A percentile compares a stretch with the other conserved stretches of the same genome.
Evolutionary conservation across 1,140 invertebrate species (phyloP).

Genomic region (Centruroides sculpturatus): DNA sequence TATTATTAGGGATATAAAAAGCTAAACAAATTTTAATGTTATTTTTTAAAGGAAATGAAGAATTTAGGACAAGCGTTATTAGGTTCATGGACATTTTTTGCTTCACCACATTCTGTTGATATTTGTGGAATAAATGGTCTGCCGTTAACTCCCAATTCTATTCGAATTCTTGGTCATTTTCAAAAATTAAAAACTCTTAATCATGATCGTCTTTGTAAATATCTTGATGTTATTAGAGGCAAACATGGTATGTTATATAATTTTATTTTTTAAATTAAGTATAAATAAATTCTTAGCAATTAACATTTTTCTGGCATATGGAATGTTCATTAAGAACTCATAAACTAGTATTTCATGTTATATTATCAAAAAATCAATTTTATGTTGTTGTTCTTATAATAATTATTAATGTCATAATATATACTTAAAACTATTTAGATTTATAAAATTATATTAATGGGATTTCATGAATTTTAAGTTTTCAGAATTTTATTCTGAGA

Average conservation of each 20-base stretch:
- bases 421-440: no score
- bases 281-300: not conserved
- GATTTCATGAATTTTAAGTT: no score
- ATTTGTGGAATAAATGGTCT: constrained; percentile 89
- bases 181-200: constrained; percentile 63
- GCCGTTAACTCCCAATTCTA: constrained; percentile 88
- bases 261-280: not conserved
- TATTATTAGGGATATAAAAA: no score
- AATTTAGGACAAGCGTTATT: not conserved
- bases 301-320: not conserved
- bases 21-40: no score
- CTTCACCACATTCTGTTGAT: constrained; percentile 47
- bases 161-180: constrained; percentile 77
- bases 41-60: no score
- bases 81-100: constrained; percentile 16
- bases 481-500: no score
- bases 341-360: constrained; percentile 13
- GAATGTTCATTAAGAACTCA: not conserved
- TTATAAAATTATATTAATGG: no score
- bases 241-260: constrained; percentile 65
- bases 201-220: constrained; percentile 68
- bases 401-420: no score
- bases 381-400: no score
- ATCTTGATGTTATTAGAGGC: constrained; percentile 77
- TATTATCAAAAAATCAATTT: constrained; percentile 7